These are phyloP conservation scores for Pomacea canaliculata DNA, from an alignment of 2,888 invertebrate species.

Conservation along the genomic window DNA sequence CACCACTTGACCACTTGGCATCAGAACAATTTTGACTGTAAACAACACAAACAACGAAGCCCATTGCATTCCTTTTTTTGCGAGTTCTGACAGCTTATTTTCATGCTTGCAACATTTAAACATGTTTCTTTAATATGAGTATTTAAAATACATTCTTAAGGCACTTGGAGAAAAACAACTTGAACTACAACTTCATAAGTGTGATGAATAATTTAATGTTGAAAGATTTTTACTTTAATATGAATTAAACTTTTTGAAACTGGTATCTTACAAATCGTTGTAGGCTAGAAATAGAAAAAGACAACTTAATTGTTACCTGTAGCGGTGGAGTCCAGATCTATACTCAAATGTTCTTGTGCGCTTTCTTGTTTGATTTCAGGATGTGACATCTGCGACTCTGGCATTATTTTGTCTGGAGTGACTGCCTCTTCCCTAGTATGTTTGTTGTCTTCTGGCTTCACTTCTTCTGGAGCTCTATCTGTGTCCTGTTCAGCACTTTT, in stretches of 20 bases:
- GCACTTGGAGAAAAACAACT: not conserved
- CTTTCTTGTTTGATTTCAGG: slow-evolving; percentile 24
- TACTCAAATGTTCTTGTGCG: slow-evolving; percentile 20
- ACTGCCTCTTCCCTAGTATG: slow-evolving; percentile 18
- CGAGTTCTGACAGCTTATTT: not conserved
- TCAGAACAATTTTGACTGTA: slow-evolving; percentile 68
- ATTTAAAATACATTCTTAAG: not conserved
- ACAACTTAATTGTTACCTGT: slow-evolving; percentile 40
- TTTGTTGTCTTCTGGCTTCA: not conserved
- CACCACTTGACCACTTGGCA: slow-evolving; percentile 67
- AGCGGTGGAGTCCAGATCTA: slow-evolving; percentile 54
- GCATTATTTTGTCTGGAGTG: slow-evolving; percentile 1
- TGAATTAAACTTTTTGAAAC: no score
- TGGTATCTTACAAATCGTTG: no score
- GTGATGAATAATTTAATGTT: no score
- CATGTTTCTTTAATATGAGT: not conserved
- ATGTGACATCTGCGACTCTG: slow-evolving; percentile 27
- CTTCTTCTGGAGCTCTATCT: not conserved
- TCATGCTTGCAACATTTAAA: not conserved
- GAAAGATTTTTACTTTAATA: no score
- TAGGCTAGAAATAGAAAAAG: not conserved
- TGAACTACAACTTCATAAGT: no score
- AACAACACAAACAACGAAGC: slow-evolving; percentile 6
- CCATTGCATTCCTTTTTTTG: not conserved
- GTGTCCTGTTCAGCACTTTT: slow-evolving; percentile 24